Evolutionary conservation across 2,888 invertebrate species (phyloP), one percentile per base, ranked within the genome.

Genomic region (Drosophila helvetica): DNA sequence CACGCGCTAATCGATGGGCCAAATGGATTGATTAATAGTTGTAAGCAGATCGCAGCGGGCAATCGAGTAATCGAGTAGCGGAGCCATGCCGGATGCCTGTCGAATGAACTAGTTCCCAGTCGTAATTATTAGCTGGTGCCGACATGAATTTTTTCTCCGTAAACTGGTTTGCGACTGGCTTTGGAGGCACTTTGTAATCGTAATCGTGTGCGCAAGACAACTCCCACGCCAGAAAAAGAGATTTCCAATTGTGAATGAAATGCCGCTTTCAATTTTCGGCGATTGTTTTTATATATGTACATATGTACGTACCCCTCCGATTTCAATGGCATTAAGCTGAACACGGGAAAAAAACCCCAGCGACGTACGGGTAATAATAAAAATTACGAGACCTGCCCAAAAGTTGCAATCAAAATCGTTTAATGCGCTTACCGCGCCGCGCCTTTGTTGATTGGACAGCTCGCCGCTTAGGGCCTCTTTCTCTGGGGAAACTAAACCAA

Each of bases 341-440:
- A 52, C 66, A 74, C 72, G 53, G 18, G 51, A 50, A 58, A 62
- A 73, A 72, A 62, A n/a, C n/a, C 67, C 38, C 38, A 38, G 7
- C 15, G 38, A 38, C n/a, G 15, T 38, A 7, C 15, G 38, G 38
- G 9, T 48, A 76, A 84, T 43, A 69, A 74, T 66, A 74, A 70
- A 81, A 79, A 55, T 63, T 69, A 65, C 48, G 59, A 53, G 72
- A 52, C 68, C 68, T 48, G 66, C 43, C 57, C 64, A 19, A 59
- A 43, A 56, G 63, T 70, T 70, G 79, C 81, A 80, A 86, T 78
- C 73, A 78, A 78, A 69, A 42, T 54, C 58, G 68, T 82, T 38
- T 83, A 86, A 84, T 74, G 81, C 79, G 79, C 74, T 86, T 84
- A 86, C 60, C 67, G 38, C 57, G 51, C 60, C 67, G 38, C 57